Percentiles rank a stretch among this genome's conserved stretches.
Evolutionary conservation across 2,797 vertebrate genomes (phyloP).

Genomic region (Thalassophryne amazonica): DNA sequence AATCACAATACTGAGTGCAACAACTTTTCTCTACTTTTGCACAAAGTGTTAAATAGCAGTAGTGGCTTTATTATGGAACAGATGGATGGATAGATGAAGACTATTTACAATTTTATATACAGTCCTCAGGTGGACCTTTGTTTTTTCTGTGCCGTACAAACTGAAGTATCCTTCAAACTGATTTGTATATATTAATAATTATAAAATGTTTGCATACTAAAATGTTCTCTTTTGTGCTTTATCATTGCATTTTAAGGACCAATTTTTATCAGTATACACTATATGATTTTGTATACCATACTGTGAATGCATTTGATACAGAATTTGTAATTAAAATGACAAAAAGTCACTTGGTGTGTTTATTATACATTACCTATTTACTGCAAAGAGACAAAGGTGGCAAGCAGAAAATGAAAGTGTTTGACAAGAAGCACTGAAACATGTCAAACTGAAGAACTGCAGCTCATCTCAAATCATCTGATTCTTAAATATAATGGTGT

Average conservation of each 20-base stretch:
- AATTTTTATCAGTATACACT: constrained; percentile 17
- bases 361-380: constrained; percentile 11
- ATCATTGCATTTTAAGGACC: constrained; percentile 16
- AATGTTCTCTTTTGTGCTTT: neutral
- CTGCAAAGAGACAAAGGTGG: constrained; percentile 10
- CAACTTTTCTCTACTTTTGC: neutral
- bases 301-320: constrained; percentile 16
- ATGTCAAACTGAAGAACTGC: no score
- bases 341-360: neutral
- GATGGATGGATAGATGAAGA: neutral
- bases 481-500: no score
- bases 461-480: no score
- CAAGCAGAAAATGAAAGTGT: constrained; percentile 20
- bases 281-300: constrained; percentile 7
- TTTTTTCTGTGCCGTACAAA: constrained; percentile 40
- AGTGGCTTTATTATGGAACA: constrained; percentile 15
- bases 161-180: constrained; percentile 2
- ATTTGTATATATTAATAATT: constrained; percentile 2
- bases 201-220: neutral
- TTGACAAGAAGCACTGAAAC: no score
- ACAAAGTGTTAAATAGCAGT: neutral
- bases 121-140: constrained; percentile 5
- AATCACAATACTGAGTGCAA: neutral
- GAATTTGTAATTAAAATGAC: constrained; percentile 43
- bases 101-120: constrained; percentile 24